These are phyloP conservation scores for Iphiclides podalirius DNA, from an alignment of 2,888 invertebrate species.

Conservation along the genomic window DNA sequence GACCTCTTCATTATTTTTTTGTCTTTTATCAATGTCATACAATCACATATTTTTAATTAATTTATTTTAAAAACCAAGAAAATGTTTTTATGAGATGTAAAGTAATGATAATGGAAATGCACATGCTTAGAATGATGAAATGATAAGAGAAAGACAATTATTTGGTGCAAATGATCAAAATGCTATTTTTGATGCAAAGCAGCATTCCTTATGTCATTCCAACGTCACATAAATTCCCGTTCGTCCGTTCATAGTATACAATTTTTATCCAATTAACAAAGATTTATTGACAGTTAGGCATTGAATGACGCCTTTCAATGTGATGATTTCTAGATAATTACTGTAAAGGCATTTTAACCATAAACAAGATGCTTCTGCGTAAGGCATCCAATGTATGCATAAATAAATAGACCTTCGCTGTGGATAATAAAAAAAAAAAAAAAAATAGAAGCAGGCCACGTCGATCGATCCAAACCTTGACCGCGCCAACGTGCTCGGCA, in stretches of 20 bases:
- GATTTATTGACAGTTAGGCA: too few relatives aligned
- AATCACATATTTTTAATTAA: too few relatives aligned
- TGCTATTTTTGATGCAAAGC: slow-evolving; percentile 23
- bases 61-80: too few relatives aligned
- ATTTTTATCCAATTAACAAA: too few relatives aligned
- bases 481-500: slow-evolving; percentile 88
- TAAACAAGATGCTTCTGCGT: too few relatives aligned
- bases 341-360: too few relatives aligned
- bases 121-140: slow-evolving; percentile 17
- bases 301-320: too few relatives aligned
- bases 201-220: slow-evolving; percentile 1
- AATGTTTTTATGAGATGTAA: background rate
- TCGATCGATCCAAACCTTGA: slow-evolving; percentile 76
- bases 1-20: too few relatives aligned
- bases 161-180: slow-evolving; percentile 28
- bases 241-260: too few relatives aligned
- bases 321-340: too few relatives aligned
- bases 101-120: slow-evolving; percentile 14
- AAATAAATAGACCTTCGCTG: background rate
- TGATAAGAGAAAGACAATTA: slow-evolving; percentile 35
- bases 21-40: too few relatives aligned
- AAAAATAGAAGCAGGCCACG: slow-evolving; percentile 27
- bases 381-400: too few relatives aligned
- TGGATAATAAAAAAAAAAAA: slow-evolving; percentile 5
- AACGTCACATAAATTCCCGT: background rate